phyloP scores from a whole-genome alignment of 2,797 vertebrate species.

The Propithecus perrieri region DNA sequence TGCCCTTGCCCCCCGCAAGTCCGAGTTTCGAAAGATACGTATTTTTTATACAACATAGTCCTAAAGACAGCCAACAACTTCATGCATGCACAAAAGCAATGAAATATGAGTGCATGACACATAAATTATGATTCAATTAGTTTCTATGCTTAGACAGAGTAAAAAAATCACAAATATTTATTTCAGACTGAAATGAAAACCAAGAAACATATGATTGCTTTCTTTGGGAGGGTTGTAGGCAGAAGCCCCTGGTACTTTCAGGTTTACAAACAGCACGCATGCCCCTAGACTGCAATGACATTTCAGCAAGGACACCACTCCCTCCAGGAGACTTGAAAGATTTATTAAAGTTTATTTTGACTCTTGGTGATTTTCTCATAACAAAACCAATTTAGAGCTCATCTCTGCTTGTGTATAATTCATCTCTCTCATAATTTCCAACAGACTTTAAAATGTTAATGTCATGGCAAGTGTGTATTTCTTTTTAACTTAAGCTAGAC shows the following conservation, averaged over 20 bases:
- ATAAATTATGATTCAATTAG: slow-evolving; percentile 58
- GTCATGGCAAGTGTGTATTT: background rate
- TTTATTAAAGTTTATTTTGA: background rate
- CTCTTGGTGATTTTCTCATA: slow-evolving; percentile 2
- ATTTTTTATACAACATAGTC: background rate
- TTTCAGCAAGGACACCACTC: background rate
- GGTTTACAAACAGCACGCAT: background rate
- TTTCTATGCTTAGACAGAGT: slow-evolving; percentile 44
- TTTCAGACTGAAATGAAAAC: slow-evolving; percentile 45
- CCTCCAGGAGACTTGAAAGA: background rate
- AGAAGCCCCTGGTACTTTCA: background rate
- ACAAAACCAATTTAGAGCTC: background rate
- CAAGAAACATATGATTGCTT: background rate
- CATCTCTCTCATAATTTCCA: background rate
- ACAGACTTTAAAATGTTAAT: background rate
- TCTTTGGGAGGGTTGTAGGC: background rate
- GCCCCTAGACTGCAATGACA: background rate
- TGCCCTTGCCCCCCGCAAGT: too few relatives aligned
- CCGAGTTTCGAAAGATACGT: background rate
- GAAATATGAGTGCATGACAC: background rate
- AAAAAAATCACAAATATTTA: slow-evolving; percentile 62
- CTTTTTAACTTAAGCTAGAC: background rate
- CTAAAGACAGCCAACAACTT: background rate
- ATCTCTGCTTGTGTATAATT: background rate
- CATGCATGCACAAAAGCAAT: background rate